phyloP scores from a whole-genome alignment of 2,888 invertebrate species.

The Andrena camellia region DNA sequence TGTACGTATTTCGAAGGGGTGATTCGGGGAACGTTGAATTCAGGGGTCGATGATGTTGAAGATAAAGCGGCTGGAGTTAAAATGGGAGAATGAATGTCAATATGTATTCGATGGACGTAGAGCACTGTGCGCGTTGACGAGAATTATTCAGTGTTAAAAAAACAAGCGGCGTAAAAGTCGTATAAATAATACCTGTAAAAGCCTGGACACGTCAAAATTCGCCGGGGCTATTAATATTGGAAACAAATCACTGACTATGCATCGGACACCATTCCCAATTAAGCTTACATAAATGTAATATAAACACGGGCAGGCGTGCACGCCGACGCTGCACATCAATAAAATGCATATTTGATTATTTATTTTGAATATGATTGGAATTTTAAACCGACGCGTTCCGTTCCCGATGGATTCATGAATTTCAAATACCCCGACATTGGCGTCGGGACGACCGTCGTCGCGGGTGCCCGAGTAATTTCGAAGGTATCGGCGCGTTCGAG shows the following conservation, averaged over 20 bases:
- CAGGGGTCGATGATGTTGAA: too few species aligned
- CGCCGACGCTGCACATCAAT: conserved; percentile 11
- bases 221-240: not conserved
- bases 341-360: conserved; percentile 57
- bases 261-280: conserved; percentile 23
- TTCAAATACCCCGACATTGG: conserved; percentile 51
- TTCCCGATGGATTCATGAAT: conserved; percentile 61
- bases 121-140: too few species aligned
- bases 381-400: conserved; percentile 48
- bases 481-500: not conserved
- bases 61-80: too few species aligned
- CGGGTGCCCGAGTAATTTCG: conserved; percentile 31
- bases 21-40: too few species aligned
- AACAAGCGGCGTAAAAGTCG: too few species aligned
- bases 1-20: too few species aligned
- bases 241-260: conserved; percentile 13
- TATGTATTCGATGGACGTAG: too few species aligned
- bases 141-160: too few species aligned
- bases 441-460: conserved; percentile 22
- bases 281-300: conserved; percentile 20
- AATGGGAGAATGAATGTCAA: too few species aligned
- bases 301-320: conserved; percentile 3
- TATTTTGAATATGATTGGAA: conserved; percentile 64
- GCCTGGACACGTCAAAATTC: not conserved
- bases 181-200: too few species aligned